These are phyloP conservation scores for Drosophila micromelanica DNA, from an alignment of 1,140 invertebrate species.

Conservation along the genomic window DNA sequence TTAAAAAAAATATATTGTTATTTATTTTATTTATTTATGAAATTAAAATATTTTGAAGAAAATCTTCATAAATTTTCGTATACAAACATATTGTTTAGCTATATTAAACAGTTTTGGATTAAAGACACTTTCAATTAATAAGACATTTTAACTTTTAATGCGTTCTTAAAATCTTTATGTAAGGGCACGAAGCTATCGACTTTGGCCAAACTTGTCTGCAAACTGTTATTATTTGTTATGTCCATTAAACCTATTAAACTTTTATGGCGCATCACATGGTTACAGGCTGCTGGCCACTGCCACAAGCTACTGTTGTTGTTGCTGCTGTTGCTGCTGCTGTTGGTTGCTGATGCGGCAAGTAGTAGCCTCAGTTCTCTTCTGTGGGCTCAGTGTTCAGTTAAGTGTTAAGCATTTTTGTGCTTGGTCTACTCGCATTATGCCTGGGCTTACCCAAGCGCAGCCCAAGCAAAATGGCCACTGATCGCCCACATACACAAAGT, in stretches of 20 bases:
- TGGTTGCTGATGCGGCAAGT: neutral
- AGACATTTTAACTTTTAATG: too few relatives aligned
- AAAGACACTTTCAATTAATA: too few relatives aligned
- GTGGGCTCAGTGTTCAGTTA: constrained; percentile 35
- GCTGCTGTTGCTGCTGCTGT: neutral
- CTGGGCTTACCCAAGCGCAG: constrained; percentile 8
- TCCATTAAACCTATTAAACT: constrained; percentile 59
- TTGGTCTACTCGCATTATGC: constrained; percentile 24
- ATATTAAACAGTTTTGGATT: too few relatives aligned
- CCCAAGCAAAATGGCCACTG: constrained; percentile 40
- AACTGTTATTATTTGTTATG: constrained; percentile 43
- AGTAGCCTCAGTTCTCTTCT: constrained; percentile 13
- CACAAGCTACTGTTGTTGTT: neutral
- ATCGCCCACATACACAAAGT: constrained; percentile 10
- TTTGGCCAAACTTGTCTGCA: constrained; percentile 30
- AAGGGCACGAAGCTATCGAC: neutral
- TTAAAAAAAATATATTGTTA: too few relatives aligned
- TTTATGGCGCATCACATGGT: constrained; percentile 35
- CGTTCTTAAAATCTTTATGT: neutral
- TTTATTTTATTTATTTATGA: too few relatives aligned
- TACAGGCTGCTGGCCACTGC: neutral
- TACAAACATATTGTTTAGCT: too few relatives aligned
- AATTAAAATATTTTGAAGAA: too few relatives aligned
- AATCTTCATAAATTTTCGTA: too few relatives aligned
- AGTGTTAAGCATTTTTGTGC: constrained; percentile 62